A percentile compares a stretch with the other conserved stretches of the same genome.
Evolutionary conservation across 2,113 vertebrate genomes (phyloP).

Genomic region (Pelobates fuscus): DNA sequence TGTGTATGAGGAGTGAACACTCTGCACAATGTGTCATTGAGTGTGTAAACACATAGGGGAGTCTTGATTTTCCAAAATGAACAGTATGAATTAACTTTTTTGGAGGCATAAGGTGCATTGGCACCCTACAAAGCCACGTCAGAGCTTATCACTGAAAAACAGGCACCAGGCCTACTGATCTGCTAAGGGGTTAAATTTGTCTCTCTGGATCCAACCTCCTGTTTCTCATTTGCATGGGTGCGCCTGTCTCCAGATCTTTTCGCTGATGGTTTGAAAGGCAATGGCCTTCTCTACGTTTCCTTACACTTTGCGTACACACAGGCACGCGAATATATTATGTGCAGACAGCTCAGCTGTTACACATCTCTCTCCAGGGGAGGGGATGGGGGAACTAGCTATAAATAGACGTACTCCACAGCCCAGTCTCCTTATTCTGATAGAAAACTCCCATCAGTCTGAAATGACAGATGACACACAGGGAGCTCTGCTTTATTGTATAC

Average conservation of each 20-base stretch:
- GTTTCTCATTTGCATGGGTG: conserved; percentile 40
- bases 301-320: conserved; percentile 47
- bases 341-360: conserved; percentile 48
- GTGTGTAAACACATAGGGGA: too few relatives aligned
- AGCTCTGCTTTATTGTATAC: neutral
- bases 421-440: conserved; percentile 25
- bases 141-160: too few relatives aligned
- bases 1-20: too few relatives aligned
- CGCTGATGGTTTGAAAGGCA: conserved; percentile 45
- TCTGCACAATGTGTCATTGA: too few relatives aligned
- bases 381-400: conserved; percentile 14
- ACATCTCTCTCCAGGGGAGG: conserved; percentile 33
- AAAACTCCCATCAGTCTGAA: conserved; percentile 14
- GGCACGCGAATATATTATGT: conserved; percentile 53
- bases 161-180: too few relatives aligned
- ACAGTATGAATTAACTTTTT: too few relatives aligned
- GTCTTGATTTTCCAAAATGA: too few relatives aligned
- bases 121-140: too few relatives aligned
- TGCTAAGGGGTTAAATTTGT: conserved; percentile 10
- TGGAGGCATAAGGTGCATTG: too few relatives aligned
- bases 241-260: conserved; percentile 39
- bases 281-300: conserved; percentile 36
- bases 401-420: conserved; percentile 24
- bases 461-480: neutral
- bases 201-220: conserved; percentile 4